These are phyloP conservation scores for Dicerorhinus sumatrensis DNA, from an alignment of 2,113 vertebrate genomes.

Conservation along the genomic window DNA sequence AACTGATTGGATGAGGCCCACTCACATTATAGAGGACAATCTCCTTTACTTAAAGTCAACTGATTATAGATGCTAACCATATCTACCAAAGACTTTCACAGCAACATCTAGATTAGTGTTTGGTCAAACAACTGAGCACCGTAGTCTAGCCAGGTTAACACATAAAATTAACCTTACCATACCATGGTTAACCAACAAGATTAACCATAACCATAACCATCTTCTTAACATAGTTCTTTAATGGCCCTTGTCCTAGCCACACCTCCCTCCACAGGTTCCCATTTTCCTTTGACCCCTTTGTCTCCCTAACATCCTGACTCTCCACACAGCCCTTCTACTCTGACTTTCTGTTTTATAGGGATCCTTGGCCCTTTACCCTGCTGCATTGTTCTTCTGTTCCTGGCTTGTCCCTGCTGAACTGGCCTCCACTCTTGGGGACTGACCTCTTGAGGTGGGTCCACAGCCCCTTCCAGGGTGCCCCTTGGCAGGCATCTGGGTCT, in stretches of 20 bases:
- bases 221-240: not conserved
- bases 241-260: not conserved
- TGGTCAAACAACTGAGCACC: not conserved
- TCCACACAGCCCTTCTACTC: not conserved
- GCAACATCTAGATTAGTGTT: not conserved
- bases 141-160: not conserved
- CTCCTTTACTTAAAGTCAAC: not conserved
- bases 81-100: not conserved
- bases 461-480: not conserved
- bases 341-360: not conserved
- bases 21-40: not conserved
- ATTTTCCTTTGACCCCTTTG: not conserved
- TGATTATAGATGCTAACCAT: not conserved
- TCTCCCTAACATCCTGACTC: not conserved
- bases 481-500: not conserved
- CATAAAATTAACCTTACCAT: not conserved
- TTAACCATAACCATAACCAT: no score
- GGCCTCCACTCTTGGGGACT: not conserved
- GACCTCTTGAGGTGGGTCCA: not conserved
- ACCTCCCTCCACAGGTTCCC: not conserved
- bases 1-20: not conserved
- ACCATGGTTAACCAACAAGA: no score
- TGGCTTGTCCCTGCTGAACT: not conserved
- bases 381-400: not conserved
- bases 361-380: not conserved